Conservation (phyloP, 2,113 vertebrate genomes). For the Lontra canadensis region DNA sequence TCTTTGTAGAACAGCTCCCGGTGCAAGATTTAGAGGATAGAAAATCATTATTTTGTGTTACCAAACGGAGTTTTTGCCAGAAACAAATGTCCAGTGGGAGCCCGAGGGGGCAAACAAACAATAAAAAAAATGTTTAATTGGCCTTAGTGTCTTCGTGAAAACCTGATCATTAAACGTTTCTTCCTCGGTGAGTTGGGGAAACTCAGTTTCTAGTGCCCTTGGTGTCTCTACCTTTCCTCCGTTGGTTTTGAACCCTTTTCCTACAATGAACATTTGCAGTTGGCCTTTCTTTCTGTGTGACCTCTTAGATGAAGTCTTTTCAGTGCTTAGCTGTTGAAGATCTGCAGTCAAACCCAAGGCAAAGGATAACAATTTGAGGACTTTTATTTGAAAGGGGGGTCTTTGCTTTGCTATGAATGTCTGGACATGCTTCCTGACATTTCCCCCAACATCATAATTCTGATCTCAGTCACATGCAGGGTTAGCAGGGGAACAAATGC, state of each 20-base stretch:
- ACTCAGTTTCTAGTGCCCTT: background rate
- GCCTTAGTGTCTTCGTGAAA: constrained; percentile 10
- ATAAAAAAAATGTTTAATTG: background rate
- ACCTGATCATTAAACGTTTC: background rate
- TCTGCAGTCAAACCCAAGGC: background rate
- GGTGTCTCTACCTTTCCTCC: background rate
- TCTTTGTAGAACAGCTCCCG: constrained; percentile 18
- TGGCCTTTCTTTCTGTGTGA: background rate
- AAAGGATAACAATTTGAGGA: background rate
- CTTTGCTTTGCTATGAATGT: background rate
- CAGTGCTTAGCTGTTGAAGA: background rate
- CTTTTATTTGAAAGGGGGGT: background rate
- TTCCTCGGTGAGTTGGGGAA: background rate
- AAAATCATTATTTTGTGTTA: constrained; percentile 52
- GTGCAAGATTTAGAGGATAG: background rate
- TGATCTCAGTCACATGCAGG: background rate
- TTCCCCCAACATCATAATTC: background rate
- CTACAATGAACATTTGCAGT: background rate
- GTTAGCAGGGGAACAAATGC: background rate
- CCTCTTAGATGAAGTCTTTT: constrained; percentile 11
- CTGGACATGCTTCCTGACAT: background rate
- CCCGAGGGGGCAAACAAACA: background rate
- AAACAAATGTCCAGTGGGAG: background rate
- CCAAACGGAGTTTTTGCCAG: background rate
- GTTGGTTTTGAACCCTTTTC: background rate